Evolutionary conservation across 92 coral and sea anemone genomes (phyloP), one percentile per base, ranked within the genome.

Genomic region (Zoanthus gigantus): DNA sequence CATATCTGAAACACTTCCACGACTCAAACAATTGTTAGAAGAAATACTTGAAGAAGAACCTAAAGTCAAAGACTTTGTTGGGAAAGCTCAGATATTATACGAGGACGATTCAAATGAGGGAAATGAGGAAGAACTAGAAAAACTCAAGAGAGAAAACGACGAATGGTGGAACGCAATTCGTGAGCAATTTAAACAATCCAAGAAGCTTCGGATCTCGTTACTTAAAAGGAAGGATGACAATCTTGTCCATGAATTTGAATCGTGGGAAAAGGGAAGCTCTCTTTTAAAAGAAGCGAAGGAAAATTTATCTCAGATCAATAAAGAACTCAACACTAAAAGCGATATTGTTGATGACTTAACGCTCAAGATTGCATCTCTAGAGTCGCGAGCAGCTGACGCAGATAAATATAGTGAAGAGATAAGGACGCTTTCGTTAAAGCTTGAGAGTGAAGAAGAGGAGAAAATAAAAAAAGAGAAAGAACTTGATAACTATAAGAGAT

Each of bases 191-290:
- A 77, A 92, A 60, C 93, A 94, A 69, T 90, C 93, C 30, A 94
- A 94, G 79, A 94, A 93, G 74, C 81, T 92, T 13, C 91, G 93
- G 74, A 31, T 92, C 30, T 93, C 95, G 42, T 87, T 94, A 11
- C 86, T 88, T 11, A 93, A 93, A 77, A 88, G 90, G 32, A 93
- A 93, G 11, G 93, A 87, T 29, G 94, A 91, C 56, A 94, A 95
- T 68, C 89, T 95, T 46, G 84, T 77, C 44, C 94, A 91, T 75
- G 90, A 94, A 31, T 84, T 91, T 34, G 86, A 75, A 69, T 94
- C 94, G 10, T 95, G 96, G 98, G 92, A 88, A 69, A 93, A 89
- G 58, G 94, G 94, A 16, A 87, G 96, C 5, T 94, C 88, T 74
- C 90, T 90, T 60, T 89, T 93, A 0, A 84, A 84, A 68, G 98